Conservation (phyloP, 2,113 vertebrate genomes). For the Colossoma macropomum region DNA sequence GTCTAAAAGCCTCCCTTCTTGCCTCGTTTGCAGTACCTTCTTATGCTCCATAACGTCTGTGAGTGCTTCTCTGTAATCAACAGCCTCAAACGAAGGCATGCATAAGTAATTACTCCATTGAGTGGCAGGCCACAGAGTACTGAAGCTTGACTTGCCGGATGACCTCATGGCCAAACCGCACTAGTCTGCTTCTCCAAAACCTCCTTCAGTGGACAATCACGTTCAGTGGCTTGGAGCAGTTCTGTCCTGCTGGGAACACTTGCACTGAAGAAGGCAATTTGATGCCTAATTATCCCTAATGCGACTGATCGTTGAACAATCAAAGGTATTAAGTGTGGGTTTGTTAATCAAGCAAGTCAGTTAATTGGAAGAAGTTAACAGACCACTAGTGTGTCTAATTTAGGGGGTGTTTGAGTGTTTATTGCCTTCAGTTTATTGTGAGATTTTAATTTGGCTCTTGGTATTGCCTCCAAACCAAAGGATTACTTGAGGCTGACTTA, state of each 20-base stretch:
- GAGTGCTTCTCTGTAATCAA: slow-evolving; percentile 37
- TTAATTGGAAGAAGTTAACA: slow-evolving; percentile 51
- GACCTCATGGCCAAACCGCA: neutral
- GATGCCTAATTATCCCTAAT: slow-evolving; percentile 48
- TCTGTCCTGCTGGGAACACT: neutral
- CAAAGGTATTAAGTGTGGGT: slow-evolving; percentile 49
- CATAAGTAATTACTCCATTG: slow-evolving; percentile 26
- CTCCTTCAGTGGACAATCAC: slow-evolving; percentile 8
- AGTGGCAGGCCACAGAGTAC: neutral
- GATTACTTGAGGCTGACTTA: neutral
- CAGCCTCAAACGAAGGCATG: slow-evolving; percentile 7
- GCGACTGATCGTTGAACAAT: slow-evolving; percentile 43
- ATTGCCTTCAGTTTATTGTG: neutral
- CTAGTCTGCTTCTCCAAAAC: neutral
- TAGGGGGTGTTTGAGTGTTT: slow-evolving; percentile 21
- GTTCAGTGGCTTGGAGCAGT: neutral
- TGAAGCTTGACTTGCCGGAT: neutral
- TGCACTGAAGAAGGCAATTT: slow-evolving; percentile 35
- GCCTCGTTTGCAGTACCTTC: slow-evolving; percentile 1
- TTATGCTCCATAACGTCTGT: slow-evolving; percentile 1
- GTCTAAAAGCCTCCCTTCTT: neutral
- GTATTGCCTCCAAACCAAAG: neutral
- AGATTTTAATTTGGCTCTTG: slow-evolving; percentile 28
- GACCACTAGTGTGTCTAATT: slow-evolving; percentile 29
- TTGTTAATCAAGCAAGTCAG: slow-evolving; percentile 42